These are phyloP conservation scores for Dendropsophus ebraccatus DNA, from an alignment of 2,113 vertebrate genomes.

Conservation along the genomic window DNA sequence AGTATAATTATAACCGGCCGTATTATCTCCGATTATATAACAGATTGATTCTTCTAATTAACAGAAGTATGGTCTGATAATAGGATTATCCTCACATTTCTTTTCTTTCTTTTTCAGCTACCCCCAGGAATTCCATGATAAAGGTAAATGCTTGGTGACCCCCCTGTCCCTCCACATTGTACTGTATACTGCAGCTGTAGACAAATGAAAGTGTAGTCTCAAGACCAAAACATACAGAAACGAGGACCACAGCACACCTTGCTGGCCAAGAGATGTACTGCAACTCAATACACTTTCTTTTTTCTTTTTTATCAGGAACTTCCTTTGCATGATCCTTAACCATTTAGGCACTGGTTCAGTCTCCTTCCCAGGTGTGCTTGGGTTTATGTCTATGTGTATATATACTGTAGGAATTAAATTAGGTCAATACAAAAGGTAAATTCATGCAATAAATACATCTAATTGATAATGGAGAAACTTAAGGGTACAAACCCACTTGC, in stretches of 20 bases:
- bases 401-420: no score
- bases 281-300: background rate
- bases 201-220: background rate
- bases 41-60: background rate
- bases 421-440: no score
- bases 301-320: background rate
- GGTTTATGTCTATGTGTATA: background rate
- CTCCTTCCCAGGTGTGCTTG: background rate
- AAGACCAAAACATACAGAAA: conserved; percentile 54
- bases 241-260: conserved; percentile 74
- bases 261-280: conserved; percentile 61
- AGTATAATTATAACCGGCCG: background rate
- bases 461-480: no score
- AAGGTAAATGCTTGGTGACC: conserved; percentile 75
- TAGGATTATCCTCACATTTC: conserved; percentile 4
- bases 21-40: conserved; percentile 6
- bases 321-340: background rate
- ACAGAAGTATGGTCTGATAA: background rate
- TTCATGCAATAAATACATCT: background rate
- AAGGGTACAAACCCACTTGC: no score
- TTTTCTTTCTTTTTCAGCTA: conserved; percentile 74
- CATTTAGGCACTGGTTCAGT: background rate
- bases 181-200: background rate
- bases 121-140: conserved; percentile 82
- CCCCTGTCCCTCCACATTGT: background rate